A percentile compares a stretch with the other conserved stretches of the same genome.
These are phyloP conservation scores for Epinephelus lanceolatus DNA, from an alignment of 2,113 vertebrate genomes.

Conservation along the genomic window DNA sequence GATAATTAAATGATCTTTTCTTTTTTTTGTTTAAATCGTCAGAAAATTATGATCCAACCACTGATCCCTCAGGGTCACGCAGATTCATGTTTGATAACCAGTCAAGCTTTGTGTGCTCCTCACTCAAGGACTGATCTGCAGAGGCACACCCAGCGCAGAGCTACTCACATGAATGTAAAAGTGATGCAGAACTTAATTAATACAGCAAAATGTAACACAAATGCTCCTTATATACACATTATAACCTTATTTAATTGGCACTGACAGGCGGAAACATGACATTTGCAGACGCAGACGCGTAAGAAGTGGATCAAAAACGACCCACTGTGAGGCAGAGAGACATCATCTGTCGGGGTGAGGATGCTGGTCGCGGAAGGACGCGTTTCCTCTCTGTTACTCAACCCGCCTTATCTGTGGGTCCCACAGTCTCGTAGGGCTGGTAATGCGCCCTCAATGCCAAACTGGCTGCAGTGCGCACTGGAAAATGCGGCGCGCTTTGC, in stretches of 20 bases:
- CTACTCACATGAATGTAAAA: neutral
- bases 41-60: no score
- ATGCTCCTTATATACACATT: neutral
- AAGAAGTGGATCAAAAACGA: neutral
- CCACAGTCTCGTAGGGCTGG: slow-evolving; percentile 14
- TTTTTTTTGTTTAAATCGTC: no score
- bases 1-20: no score
- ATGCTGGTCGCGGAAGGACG: neutral
- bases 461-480: slow-evolving; percentile 50
- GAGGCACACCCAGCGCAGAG: neutral
- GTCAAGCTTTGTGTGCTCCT: no score
- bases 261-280: neutral
- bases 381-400: neutral
- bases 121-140: neutral
- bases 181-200: no score
- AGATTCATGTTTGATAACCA: no score
- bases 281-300: neutral
- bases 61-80: no score
- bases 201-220: no score
- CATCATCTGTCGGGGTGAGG: neutral
- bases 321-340: neutral
- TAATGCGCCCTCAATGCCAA: slow-evolving; percentile 9
- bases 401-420: slow-evolving; percentile 13
- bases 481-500: slow-evolving; percentile 7
- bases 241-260: neutral